Evolutionary conservation across 2,888 invertebrate genomes (phyloP).

Genomic region (Drosophila sordidapex): DNA sequence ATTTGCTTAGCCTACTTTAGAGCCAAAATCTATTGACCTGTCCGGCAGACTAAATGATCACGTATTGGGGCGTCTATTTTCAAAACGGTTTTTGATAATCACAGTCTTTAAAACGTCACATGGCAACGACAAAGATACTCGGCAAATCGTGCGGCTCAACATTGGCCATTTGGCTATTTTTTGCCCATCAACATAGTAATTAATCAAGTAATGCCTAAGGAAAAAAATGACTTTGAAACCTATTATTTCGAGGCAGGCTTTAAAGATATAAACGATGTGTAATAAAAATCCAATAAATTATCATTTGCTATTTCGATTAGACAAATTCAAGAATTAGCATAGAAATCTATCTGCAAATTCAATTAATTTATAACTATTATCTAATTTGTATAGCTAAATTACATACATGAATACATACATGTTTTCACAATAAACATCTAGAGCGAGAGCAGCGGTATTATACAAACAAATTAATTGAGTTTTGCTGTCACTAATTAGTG

Average conservation of each 20-base stretch:
- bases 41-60: slow-evolving; percentile 13
- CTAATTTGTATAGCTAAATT: neutral
- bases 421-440: slow-evolving; percentile 24
- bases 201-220: slow-evolving; percentile 40
- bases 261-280: slow-evolving; percentile 9
- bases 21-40: slow-evolving; percentile 36
- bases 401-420: neutral
- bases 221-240: slow-evolving; percentile 2
- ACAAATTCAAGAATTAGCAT: slow-evolving; percentile 21
- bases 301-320: neutral
- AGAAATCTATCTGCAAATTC: slow-evolving; percentile 2
- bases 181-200: slow-evolving; percentile 23
- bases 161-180: slow-evolving; percentile 27
- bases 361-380: neutral
- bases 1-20: slow-evolving; percentile 71
- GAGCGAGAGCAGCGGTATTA: slow-evolving; percentile 25
- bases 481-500: slow-evolving; percentile 39
- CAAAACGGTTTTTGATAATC: slow-evolving; percentile 38
- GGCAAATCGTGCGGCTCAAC: slow-evolving; percentile 28
- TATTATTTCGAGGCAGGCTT: slow-evolving; percentile 24
- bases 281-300: slow-evolving; percentile 15
- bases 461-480: slow-evolving; percentile 40
- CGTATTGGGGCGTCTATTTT: slow-evolving; percentile 34
- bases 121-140: slow-evolving; percentile 12
- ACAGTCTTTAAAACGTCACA: slow-evolving; percentile 29